Evolutionary conservation across 2,113 vertebrate species (phyloP), one percentile per base, ranked within the genome.

Genomic region (Potamarius usumacintae): DNA sequence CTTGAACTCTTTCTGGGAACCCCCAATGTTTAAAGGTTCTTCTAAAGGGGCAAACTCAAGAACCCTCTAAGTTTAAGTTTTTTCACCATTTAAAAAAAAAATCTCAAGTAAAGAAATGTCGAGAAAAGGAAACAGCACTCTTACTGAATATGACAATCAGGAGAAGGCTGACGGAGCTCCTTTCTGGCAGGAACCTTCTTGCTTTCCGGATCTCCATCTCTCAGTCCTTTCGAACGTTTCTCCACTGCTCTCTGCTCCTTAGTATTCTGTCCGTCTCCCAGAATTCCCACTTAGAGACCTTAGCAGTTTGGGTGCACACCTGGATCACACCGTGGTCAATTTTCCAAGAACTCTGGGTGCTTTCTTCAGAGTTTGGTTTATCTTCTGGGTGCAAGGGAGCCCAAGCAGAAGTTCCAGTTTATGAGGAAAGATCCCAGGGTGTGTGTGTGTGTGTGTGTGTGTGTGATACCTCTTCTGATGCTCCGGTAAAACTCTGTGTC

Each of bases 401-500:
- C 52, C 52, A 34, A 48, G 17, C 20, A 42, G 34, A 42, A 62
- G 79, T 11, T 60, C 79, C 57, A 48, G 20, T 10, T 82, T 25
- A 22, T 58, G 55, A 58, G 52, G 30, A 82, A 62, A 48, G 30
- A 77, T 77, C 52, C 58, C 5, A 5, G 9, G 0, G 10, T 42
- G 17, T 62, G 57, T 57, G n/a, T 58, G 14, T 20, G 5, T 22
- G 2, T 42, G 7, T 57, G 7, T 57, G n/a, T 77, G 74, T 78
- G 50, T 25, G 72, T 4, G 42, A 48, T 90, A 79, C 80, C 86
- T 89, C 74, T 78, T 89, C 92, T 74, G 76, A 87, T 86, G 90
- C 90, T 87, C 91, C 93, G 93, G 96, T 92, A 82, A 95, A 94
- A 22, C 94, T 92, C 67, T 90, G 92, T 15, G 97, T 96, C 82